These are phyloP conservation scores for Darevskia mixta DNA, from an alignment of 2,797 vertebrate species.

Conservation along the genomic window DNA sequence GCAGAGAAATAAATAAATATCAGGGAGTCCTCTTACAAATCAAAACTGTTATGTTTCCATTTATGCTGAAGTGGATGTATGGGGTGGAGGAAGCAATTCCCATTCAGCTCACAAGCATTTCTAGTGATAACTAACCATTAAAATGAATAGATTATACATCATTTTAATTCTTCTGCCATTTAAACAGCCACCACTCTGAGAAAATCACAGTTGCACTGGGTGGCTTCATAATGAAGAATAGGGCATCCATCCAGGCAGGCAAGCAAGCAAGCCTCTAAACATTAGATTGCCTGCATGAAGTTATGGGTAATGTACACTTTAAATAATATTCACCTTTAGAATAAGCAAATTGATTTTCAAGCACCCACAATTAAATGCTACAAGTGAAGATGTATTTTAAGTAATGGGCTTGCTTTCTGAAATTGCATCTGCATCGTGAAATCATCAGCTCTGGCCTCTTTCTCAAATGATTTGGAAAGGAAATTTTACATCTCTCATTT, in stretches of 20 bases:
- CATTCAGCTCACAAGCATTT: conserved; percentile 37
- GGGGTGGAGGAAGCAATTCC: neutral
- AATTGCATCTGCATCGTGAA: neutral
- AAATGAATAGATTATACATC: conserved; percentile 48
- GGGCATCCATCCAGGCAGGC: neutral
- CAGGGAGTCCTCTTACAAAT: conserved; percentile 11
- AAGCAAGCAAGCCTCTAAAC: neutral
- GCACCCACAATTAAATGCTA: neutral
- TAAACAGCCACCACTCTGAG: conserved; percentile 40
- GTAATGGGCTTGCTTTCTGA: neutral
- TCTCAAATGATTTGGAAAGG: neutral
- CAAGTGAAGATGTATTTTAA: conserved; percentile 21
- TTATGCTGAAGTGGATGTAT: neutral
- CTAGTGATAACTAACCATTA: conserved; percentile 54
- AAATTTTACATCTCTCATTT: neutral
- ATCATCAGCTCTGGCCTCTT: neutral
- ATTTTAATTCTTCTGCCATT: conserved; percentile 60
- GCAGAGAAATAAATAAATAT: conserved; percentile 10
- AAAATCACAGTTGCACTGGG: conserved; percentile 51
- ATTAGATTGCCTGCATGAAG: neutral
- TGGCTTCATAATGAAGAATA: conserved; percentile 29
- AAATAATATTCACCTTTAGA: conserved; percentile 3
- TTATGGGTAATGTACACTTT: conserved; percentile 1
- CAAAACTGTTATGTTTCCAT: conserved; percentile 15
- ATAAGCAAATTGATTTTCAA: neutral